phyloP scores from a whole-genome alignment of 2,797 vertebrate genomes.

The Syndactyla subalaris region DNA sequence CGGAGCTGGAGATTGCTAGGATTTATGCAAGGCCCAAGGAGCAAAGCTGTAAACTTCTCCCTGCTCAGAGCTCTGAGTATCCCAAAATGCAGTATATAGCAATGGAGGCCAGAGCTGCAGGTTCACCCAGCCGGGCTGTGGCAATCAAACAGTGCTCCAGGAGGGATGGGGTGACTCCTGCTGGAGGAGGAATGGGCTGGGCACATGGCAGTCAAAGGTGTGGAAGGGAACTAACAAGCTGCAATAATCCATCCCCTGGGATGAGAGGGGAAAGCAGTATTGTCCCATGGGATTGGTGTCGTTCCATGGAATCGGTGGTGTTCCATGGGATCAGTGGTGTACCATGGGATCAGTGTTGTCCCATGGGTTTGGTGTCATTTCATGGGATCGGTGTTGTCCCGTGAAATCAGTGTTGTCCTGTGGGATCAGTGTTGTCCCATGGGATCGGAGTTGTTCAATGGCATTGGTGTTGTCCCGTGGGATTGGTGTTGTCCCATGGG shows the following conservation, averaged over 20 bases:
- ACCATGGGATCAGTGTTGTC: background rate
- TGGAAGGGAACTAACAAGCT: background rate
- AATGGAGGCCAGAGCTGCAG: background rate
- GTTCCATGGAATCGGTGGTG: background rate
- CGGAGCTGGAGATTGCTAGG: background rate
- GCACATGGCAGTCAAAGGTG: background rate
- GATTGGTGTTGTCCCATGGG: too few species aligned
- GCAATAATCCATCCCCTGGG: background rate
- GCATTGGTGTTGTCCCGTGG: too few species aligned
- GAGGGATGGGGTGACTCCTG: background rate
- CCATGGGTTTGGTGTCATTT: background rate
- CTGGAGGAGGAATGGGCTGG: constrained; percentile 6
- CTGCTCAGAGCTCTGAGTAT: background rate
- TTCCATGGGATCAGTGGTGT: background rate
- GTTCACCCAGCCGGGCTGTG: background rate
- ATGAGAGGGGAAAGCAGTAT: background rate
- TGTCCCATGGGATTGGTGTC: background rate
- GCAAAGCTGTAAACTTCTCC: background rate
- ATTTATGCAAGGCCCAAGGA: background rate
- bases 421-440: background rate
- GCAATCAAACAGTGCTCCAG: background rate
- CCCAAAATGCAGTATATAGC: background rate
- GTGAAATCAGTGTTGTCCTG: background rate
- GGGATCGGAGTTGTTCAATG: background rate
- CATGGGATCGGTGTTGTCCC: background rate